Evolutionary conservation across 35 echinoderm and acorn worm genomes (phyloP).

Genomic region (Apostichopus parvimensis): DNA sequence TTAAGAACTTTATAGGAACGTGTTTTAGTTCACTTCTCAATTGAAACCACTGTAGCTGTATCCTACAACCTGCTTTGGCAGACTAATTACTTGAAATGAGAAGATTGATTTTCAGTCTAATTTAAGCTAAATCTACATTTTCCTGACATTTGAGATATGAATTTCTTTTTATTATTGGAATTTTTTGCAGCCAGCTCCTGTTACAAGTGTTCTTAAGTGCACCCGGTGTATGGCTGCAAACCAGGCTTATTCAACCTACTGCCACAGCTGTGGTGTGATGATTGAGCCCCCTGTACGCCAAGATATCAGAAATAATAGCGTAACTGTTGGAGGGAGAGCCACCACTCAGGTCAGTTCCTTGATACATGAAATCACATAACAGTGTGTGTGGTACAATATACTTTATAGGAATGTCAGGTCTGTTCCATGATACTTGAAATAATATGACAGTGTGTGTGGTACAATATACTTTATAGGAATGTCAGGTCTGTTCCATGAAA

Average conservation of each 20-base stretch:
- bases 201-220: slow-evolving; percentile 74
- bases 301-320: slow-evolving; percentile 83
- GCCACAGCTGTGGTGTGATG: slow-evolving; percentile 88
- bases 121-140: neutral
- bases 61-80: no score
- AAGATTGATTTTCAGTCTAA: neutral
- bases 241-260: slow-evolving; percentile 94
- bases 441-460: no score
- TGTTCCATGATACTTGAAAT: no score
- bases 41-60: no score
- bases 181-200: slow-evolving; percentile 73
- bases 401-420: no score
- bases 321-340: slow-evolving; percentile 80
- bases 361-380: no score
- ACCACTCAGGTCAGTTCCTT: slow-evolving; percentile 69
- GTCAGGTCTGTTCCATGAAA: no score
- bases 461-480: no score
- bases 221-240: slow-evolving; percentile 79
- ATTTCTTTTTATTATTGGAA: neutral
- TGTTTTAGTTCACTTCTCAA: no score
- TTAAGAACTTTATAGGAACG: no score
- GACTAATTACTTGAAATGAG: no score
- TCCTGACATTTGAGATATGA: neutral
- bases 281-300: slow-evolving; percentile 77
- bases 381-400: no score